A percentile compares a stretch with the other conserved stretches of the same genome.
Conservation (phyloP, 2,888 invertebrate genomes). For the Heliconius hortense region DNA sequence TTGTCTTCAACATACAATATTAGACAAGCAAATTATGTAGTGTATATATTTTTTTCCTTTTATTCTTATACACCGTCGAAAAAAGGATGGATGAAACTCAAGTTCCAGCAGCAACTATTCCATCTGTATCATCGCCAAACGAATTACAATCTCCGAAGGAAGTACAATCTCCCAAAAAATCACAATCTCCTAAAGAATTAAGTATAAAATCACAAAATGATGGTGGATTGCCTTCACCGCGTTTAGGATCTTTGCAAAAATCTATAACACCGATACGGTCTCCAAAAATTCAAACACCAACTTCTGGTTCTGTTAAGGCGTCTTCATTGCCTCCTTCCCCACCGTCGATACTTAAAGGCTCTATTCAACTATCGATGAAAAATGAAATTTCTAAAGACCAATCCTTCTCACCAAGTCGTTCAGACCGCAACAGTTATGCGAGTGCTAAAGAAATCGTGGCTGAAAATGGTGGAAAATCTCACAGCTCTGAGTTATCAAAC, state of each 20-base stretch:
- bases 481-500: conserved; percentile 49
- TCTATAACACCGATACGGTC: conserved; percentile 6
- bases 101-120: conserved; percentile 30
- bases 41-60: conserved; percentile 27
- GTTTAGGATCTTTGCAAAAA: conserved; percentile 16
- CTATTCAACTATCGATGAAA: conserved; percentile 36
- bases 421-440: conserved; percentile 34
- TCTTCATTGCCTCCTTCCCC: conserved; percentile 22
- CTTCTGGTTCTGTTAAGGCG: conserved; percentile 17
- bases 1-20: conserved; percentile 21
- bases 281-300: conserved; percentile 26
- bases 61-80: conserved; percentile 19
- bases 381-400: conserved; percentile 27
- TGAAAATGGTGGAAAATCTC: conserved; percentile 48
- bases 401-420: conserved; percentile 31
- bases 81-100: conserved; percentile 45
- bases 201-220: conserved; percentile 41
- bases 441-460: conserved; percentile 43
- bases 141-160: conserved; percentile 29
- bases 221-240: conserved; percentile 12
- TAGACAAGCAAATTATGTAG: conserved; percentile 41
- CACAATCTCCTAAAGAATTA: conserved; percentile 35
- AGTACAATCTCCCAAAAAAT: conserved; percentile 34
- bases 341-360: conserved; percentile 33
- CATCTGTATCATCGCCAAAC: conserved; percentile 27